A percentile compares a stretch with the other conserved stretches of the same genome.
These are phyloP conservation scores for Tetraodon nigroviridis DNA, from an alignment of 2,113 vertebrate species.

Conservation along the genomic window DNA sequence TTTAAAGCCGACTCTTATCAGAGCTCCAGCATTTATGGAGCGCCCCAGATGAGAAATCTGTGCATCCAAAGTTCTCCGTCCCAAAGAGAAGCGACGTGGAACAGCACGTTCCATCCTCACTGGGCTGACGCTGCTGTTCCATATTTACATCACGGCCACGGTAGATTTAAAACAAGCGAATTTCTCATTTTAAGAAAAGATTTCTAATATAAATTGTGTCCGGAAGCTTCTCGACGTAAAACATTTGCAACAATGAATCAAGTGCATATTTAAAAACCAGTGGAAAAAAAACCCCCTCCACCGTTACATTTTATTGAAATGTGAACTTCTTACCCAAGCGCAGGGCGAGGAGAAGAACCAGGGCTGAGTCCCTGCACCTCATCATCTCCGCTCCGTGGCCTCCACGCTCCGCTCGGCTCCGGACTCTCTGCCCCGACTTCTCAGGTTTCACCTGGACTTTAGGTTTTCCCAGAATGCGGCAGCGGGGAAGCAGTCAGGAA, in stretches of 20 bases:
- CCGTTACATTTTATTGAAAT: neutral
- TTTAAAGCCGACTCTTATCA: too few species aligned
- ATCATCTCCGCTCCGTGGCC: constrained; percentile 34
- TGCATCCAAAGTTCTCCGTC: constrained; percentile 41
- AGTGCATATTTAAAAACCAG: too few species aligned
- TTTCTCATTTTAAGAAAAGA: too few species aligned
- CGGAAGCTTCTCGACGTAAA: too few species aligned
- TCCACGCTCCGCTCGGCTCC: constrained; percentile 1
- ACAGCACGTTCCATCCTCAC: neutral
- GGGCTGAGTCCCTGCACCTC: neutral
- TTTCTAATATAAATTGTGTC: too few species aligned
- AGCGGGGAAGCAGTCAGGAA: constrained; percentile 34
- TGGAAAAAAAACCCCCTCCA: neutral
- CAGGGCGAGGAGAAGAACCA: constrained; percentile 46
- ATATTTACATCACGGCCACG: too few species aligned
- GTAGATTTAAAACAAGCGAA: too few species aligned
- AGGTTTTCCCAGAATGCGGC: constrained; percentile 48
- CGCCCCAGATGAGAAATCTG: too few species aligned
- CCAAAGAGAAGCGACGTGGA: too few species aligned
- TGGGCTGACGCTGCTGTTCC: neutral
- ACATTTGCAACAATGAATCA: too few species aligned
- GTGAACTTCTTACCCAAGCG: constrained; percentile 48
- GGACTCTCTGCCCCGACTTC: constrained; percentile 27
- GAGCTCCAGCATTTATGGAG: too few species aligned
- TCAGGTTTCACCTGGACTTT: constrained; percentile 70